A percentile compares a stretch with the other conserved stretches of the same genome.
Evolutionary conservation across 2,797 vertebrate genomes (phyloP).

Genomic region (Potorous gilbertii): DNA sequence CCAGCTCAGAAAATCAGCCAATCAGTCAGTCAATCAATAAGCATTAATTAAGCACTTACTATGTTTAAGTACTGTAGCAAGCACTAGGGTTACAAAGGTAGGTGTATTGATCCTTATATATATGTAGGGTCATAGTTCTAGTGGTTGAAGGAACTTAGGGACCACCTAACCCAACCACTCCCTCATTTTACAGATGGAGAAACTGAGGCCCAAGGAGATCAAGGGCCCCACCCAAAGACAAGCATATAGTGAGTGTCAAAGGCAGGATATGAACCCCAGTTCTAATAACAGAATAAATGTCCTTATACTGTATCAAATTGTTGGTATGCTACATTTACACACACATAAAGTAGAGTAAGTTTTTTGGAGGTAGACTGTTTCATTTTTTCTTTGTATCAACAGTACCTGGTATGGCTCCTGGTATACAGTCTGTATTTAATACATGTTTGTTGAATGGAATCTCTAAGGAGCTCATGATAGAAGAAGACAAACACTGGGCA

Average conservation of each 20-base stretch:
- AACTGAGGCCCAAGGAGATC: constrained; percentile 8
- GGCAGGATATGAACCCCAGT: neutral
- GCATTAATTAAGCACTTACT: neutral
- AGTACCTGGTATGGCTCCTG: neutral
- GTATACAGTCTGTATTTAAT: neutral
- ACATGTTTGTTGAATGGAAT: neutral
- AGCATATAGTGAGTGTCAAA: neutral
- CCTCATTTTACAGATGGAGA: neutral
- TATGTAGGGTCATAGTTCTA: neutral
- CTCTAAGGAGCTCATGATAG: neutral
- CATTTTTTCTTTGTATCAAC: neutral
- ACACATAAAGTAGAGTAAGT: neutral
- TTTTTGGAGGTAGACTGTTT: neutral
- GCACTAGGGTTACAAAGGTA: neutral
- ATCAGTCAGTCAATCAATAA: neutral
- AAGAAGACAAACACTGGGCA: neutral
- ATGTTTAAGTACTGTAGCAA: neutral
- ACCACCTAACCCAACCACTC: neutral
- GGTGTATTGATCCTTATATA: neutral
- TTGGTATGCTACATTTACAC: neutral
- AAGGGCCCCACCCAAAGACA: neutral
- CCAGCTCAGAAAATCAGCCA: neutral
- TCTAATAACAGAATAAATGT: neutral
- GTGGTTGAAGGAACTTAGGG: neutral
- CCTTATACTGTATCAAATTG: neutral